phyloP scores from a whole-genome alignment of 2,888 invertebrate species.

The Zygaena filipendulae region DNA sequence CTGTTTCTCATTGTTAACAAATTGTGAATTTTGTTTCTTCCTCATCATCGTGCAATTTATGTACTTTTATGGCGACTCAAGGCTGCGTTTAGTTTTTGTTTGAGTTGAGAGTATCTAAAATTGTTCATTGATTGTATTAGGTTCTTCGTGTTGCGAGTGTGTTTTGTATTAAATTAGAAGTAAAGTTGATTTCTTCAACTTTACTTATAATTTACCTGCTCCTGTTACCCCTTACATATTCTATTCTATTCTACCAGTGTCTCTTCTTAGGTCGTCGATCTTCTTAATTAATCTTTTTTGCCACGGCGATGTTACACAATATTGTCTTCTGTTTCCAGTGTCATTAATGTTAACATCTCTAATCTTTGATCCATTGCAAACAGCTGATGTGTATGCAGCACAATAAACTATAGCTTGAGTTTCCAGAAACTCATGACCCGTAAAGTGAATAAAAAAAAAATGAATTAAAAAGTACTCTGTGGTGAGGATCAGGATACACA shows the following conservation, averaged over 20 bases:
- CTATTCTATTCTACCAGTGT: conserved; percentile 10
- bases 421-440: conserved; percentile 4
- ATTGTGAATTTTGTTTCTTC: conserved; percentile 12
- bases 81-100: conserved; percentile 8
- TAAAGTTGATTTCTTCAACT: conserved; percentile 5
- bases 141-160: conserved; percentile 8
- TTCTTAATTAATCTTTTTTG: conserved; percentile 11
- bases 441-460: no score
- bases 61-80: conserved; percentile 10
- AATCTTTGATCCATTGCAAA: conserved; percentile 3
- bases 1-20: conserved; percentile 11
- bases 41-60: conserved; percentile 10
- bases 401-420: conserved; percentile 9
- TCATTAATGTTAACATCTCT: conserved; percentile 1
- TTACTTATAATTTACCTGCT: conserved; percentile 4
- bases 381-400: conserved; percentile 11
- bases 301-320: no score
- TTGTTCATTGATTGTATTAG: conserved; percentile 3
- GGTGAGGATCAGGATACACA: no score
- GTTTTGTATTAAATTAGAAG: conserved; percentile 5
- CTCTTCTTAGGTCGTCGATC: conserved; percentile 8
- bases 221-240: conserved; percentile 9
- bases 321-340: conserved; percentile 1
- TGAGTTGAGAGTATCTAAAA: conserved; percentile 10
- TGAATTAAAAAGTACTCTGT: no score